Conservation (phyloP, 2,797 vertebrate genomes). For the Danio tinwini region DNA sequence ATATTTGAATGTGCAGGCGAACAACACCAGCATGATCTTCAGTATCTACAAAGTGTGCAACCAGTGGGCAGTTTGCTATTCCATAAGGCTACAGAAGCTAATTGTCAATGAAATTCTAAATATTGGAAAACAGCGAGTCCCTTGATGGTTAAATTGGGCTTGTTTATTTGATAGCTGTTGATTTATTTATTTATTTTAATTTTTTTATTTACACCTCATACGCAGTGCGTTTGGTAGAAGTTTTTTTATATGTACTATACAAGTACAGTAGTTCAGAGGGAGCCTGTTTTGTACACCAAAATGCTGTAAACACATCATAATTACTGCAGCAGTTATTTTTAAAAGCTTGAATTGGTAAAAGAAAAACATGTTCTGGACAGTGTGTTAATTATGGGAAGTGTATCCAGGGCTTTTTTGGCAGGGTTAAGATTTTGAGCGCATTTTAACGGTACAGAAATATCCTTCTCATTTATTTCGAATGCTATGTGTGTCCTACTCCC, state of each 20-base stretch:
- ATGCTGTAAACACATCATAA: not conserved
- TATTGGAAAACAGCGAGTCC: not conserved
- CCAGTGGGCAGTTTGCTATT: not conserved
- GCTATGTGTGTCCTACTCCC: slow-evolving; percentile 29
- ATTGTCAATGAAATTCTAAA: not conserved
- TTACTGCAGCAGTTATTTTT: not conserved
- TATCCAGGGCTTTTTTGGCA: slow-evolving; percentile 32
- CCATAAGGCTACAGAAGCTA: not conserved
- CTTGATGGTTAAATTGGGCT: not conserved
- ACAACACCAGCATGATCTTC: not conserved
- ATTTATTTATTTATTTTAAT: not conserved
- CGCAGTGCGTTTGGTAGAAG: not conserved
- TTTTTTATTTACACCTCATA: too few species aligned
- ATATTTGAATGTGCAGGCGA: not conserved
- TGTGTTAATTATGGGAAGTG: slow-evolving; percentile 27
- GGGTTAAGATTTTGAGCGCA: slow-evolving; percentile 1
- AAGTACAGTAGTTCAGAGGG: not conserved
- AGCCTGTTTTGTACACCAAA: not conserved
- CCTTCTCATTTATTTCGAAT: slow-evolving; percentile 25
- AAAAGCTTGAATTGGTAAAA: not conserved
- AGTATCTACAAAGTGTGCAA: not conserved
- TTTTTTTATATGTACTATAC: not conserved
- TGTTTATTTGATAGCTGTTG: not conserved
- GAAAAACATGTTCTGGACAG: slow-evolving; percentile 4
- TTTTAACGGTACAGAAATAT: slow-evolving; percentile 36